phyloP scores from a whole-genome alignment of 2,113 vertebrate species.

The Poeciliopsis retropinna region DNA sequence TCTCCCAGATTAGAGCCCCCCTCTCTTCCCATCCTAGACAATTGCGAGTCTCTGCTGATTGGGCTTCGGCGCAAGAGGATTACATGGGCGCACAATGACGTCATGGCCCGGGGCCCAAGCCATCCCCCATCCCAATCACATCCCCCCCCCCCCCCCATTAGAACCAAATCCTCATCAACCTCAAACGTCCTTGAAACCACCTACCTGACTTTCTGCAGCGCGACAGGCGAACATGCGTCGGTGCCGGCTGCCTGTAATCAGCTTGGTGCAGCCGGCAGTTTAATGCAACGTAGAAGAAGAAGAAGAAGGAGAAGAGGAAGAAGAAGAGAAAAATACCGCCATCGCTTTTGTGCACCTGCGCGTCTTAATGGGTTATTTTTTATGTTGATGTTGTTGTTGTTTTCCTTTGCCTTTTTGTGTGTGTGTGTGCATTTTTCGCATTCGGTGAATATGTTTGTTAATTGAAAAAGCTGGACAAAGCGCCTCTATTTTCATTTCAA shows the following conservation, averaged over 20 bases:
- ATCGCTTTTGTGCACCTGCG: slow-evolving; percentile 5
- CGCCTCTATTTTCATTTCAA: neutral
- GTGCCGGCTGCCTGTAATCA: slow-evolving; percentile 22
- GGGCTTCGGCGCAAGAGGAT: slow-evolving; percentile 93
- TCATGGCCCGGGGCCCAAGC: slow-evolving; percentile 91
- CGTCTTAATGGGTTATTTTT: slow-evolving; percentile 12
- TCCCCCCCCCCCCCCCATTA: slow-evolving; percentile 78
- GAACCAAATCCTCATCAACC: slow-evolving; percentile 95
- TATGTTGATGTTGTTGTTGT: too few relatives aligned
- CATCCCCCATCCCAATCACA: slow-evolving; percentile 69
- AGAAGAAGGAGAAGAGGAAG: neutral
- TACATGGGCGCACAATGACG: slow-evolving; percentile 98
- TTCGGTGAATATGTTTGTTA: neutral
- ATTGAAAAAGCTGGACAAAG: neutral
- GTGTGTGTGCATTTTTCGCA: too few relatives aligned
- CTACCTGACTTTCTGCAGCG: slow-evolving; percentile 86
- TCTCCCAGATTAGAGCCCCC: slow-evolving; percentile 91
- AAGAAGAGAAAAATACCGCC: neutral
- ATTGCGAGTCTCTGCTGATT: slow-evolving; percentile 95
- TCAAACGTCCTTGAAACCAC: slow-evolving; percentile 96
- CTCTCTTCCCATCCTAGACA: slow-evolving; percentile 89
- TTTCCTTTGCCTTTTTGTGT: too few relatives aligned
- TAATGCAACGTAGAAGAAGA: neutral
- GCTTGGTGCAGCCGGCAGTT: neutral
- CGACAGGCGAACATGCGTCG: slow-evolving; percentile 59